Evolutionary conservation across 2,888 invertebrate species (phyloP), one percentile per base, ranked within the genome.

Genomic region (Drosophila quinaria): DNA sequence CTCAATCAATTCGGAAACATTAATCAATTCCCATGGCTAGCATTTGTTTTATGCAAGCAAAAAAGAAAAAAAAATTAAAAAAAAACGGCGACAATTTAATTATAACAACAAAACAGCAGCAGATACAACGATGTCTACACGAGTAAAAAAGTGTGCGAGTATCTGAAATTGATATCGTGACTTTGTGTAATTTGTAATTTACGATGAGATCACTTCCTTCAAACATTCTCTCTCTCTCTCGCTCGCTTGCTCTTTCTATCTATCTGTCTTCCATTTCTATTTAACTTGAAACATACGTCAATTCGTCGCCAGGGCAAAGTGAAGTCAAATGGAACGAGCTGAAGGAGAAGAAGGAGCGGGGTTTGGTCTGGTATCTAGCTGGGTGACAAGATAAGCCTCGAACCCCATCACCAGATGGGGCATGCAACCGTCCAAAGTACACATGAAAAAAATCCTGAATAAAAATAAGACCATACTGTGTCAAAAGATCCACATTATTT

Each of bases 181-280:
- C 88, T 90, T 74, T 90, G 84, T 88, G 90, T 88, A 90, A 90
- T 88, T 90, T 90, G 90, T 89, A 88, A 87, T 88, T 90, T 89
- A 78, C 90, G 90, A 89, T 90, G 90, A 88, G 90, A 90, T 88
- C 90, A 88, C 89, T 90, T 89, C 90, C 89, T 86, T 71, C 78
- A 79, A 76, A 81, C 74, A 73, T 51, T 75, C 70, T 70, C 58
- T 37, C 17, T 67, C 58, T 63, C 80, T 74, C 68, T 70, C 58
- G 31, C 17, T 67, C 58, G 61, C 80, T 74, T 66, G 46, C 52
- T 51, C 51, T 52, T 47, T 35, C 15, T 13, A 29, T 15, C 19
- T 41, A 13, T 50, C 10, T 31, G 42, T 42, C 10, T 13, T 17
- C 25, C 31, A 63, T 75, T 67, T 44, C 55, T 46, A 51, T 64